Evolutionary conservation across 2,797 vertebrate genomes (phyloP), one percentile per base, ranked within the genome.

Genomic region (Premnoplex brunnescens): DNA sequence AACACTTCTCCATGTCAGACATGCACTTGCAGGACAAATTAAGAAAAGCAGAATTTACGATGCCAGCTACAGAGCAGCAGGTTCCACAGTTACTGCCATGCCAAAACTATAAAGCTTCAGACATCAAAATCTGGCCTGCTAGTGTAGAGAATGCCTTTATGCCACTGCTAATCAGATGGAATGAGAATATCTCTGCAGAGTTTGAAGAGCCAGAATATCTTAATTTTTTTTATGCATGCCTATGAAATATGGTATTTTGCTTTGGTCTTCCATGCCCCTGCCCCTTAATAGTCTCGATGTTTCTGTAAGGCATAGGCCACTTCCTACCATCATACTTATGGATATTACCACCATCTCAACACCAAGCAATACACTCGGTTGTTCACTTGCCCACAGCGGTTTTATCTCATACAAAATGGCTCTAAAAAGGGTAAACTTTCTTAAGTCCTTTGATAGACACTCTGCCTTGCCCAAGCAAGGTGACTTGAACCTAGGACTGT

Each of bases 391-490:
- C 68, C 27, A 44, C 14, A 7, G 7, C 81, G 20, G 52, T 23
- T 62, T 36, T 52, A 39, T 9, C 21, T 71, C 46, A 49, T 18
- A 67, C 4, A 37, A 71, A 77, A 80, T 11, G 7, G 6, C 26
- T 80, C 20, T 51, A 30, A 89, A 89, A 85, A 80, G 8, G 13
- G 17, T 8, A 74, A 83, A 22, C 13, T 54, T 75, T 22, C n/a
- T 4, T 15, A 41, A 63, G 12, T 14, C 30, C 56, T 10, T 12
- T n/a, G 12, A 12, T 28, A 14, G 49, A 13, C 17, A 26, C 23
- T 28, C 28, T n/a, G 27, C 37, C 32, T 78, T 0, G 0, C 26
- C 85, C 22, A 66, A 26, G 9, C 37, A 49, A 46, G 1, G 3
- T 6, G 6, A 73, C 41, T 37, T 48, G 18, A 89, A 46, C 36